A percentile compares a stretch with the other conserved stretches of the same genome.
Evolutionary conservation across 2,888 invertebrate genomes (phyloP).

Genomic region (Tanypteryx hageni): DNA sequence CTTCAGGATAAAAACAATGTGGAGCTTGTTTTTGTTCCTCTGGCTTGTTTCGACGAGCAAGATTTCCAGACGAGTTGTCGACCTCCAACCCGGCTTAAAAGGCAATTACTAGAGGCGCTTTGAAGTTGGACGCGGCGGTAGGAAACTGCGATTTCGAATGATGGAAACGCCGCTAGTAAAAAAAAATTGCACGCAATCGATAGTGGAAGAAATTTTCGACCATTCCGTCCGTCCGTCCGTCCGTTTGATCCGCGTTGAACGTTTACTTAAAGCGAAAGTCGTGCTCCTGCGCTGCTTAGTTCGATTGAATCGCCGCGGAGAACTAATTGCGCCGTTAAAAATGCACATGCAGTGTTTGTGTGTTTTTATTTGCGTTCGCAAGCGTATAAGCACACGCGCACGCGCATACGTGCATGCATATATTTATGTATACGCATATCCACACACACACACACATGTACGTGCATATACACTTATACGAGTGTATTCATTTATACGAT

Average conservation of each 20-base stretch:
- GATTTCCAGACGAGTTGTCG: constrained; percentile 12
- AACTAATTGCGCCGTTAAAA: background rate
- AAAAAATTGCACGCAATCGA: background rate
- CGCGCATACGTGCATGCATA: no score
- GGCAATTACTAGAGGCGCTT: background rate
- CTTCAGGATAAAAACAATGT: no score
- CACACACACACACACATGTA: no score
- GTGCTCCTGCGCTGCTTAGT: background rate
- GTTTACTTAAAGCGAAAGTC: background rate
- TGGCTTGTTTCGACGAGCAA: background rate
- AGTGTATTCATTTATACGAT: no score
- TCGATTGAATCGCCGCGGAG: background rate
- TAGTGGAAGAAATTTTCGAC: background rate
- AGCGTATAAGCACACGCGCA: no score
- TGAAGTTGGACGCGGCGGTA: background rate
- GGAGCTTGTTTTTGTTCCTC: background rate
- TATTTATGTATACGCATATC: no score
- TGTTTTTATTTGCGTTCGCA: no score
- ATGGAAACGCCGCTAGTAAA: background rate
- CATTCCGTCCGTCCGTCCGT: background rate
- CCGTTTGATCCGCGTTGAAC: background rate
- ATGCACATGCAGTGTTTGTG: background rate
- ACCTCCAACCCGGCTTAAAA: background rate
- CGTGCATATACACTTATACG: no score
- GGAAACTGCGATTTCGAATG: background rate